Conservation (phyloP, 1,140 invertebrate genomes). For the Mizuhopecten yessoensis region DNA sequence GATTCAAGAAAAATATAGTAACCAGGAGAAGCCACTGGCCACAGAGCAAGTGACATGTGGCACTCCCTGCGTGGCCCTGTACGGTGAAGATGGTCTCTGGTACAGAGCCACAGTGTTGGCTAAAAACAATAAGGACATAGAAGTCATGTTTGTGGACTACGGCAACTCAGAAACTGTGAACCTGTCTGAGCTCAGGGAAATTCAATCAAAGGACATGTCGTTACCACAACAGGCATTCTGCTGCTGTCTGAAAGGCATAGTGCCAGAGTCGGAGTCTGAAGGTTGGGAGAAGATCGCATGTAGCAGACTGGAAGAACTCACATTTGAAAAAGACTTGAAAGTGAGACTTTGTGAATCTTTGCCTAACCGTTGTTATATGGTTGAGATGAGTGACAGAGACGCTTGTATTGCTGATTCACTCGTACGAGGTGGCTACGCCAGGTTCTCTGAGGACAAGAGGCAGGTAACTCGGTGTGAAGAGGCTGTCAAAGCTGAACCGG, state of each 20-base stretch:
- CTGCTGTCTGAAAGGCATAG: conserved; percentile 51
- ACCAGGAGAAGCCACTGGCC: neutral
- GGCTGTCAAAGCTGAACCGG: neutral
- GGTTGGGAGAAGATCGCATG: conserved; percentile 50
- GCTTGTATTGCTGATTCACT: conserved; percentile 25
- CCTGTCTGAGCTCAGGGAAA: conserved; percentile 15
- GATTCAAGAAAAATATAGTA: conserved; percentile 52
- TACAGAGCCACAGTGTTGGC: conserved; percentile 24
- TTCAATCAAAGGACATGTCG: conserved; percentile 44
- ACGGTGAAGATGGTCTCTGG: conserved; percentile 44
- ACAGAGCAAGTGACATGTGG: neutral
- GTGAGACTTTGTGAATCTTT: conserved; percentile 20
- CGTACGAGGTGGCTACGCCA: conserved; percentile 45
- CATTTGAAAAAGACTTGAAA: conserved; percentile 48
- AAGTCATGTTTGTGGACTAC: conserved; percentile 55
- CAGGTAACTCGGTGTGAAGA: neutral
- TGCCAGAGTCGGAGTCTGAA: neutral
- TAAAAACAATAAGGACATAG: neutral
- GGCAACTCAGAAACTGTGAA: conserved; percentile 51
- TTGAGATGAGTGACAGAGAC: conserved; percentile 51
- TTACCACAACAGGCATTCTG: conserved; percentile 54
- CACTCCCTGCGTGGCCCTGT: neutral
- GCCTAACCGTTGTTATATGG: neutral
- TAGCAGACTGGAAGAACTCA: conserved; percentile 53
- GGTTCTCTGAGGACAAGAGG: neutral